Conservation (phyloP, 2,113 vertebrate species). For the Recurvirostra avosetta region DNA sequence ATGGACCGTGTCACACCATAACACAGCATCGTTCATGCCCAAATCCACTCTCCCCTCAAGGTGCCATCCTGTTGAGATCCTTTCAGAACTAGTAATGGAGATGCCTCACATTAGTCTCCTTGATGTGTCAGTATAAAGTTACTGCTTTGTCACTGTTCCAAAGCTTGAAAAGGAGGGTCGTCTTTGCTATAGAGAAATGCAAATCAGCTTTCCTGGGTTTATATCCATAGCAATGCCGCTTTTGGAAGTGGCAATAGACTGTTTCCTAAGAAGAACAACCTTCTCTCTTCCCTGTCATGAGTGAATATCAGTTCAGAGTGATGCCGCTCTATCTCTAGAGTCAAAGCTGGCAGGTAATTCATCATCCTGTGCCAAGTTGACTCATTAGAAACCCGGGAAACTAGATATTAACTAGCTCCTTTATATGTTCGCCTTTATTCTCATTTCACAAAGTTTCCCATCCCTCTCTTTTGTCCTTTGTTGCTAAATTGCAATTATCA, state of each 20-base stretch:
- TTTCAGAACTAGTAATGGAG: neutral
- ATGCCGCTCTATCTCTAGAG: neutral
- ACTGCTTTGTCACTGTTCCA: neutral
- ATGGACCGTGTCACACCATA: rapidly evolving
- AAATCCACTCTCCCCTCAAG: neutral
- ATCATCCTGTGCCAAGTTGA: neutral
- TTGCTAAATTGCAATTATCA: conserved; percentile 41
- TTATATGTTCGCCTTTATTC: neutral
- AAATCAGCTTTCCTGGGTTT: neutral
- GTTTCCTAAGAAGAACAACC: neutral
- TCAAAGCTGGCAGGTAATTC: conserved; percentile 42
- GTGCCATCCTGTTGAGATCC: neutral
- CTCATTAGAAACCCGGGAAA: conserved; percentile 31
- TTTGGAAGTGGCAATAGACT: neutral
- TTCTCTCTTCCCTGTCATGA: conserved; percentile 1
- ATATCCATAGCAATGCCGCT: neutral
- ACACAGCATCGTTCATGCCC: neutral
- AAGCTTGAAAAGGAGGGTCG: neutral
- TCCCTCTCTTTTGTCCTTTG: conserved; percentile 20
- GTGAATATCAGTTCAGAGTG: neutral
- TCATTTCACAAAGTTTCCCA: conserved; percentile 15
- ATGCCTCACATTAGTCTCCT: neutral
- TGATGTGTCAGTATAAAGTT: neutral
- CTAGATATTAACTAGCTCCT: conserved; percentile 19
- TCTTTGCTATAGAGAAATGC: neutral